phyloP scores from a whole-genome alignment of 2,797 vertebrate species.

The Mionectes olivaceus region DNA sequence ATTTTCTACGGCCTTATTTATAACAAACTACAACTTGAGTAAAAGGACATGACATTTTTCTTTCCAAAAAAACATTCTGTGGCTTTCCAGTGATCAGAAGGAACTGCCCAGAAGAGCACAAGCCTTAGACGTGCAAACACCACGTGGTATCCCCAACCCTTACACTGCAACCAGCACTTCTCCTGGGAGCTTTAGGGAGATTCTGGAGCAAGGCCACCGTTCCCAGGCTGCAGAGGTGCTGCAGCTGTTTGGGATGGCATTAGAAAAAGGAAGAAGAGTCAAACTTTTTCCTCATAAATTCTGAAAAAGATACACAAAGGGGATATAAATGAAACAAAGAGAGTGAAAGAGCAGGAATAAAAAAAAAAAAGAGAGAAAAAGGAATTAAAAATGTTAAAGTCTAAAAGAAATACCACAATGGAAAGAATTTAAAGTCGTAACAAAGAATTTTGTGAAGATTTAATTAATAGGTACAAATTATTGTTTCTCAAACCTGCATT shows the following conservation, averaged over 20 bases:
- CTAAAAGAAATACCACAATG: background rate
- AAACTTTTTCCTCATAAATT: background rate
- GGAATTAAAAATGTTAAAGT: background rate
- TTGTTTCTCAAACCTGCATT: background rate
- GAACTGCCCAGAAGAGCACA: background rate
- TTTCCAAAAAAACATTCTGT: background rate
- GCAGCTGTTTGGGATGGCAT: background rate
- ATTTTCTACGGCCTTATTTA: background rate
- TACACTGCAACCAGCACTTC: background rate
- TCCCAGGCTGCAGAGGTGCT: background rate
- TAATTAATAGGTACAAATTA: background rate
- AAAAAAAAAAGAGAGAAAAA: background rate
- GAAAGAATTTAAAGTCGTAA: background rate
- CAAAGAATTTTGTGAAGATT: background rate
- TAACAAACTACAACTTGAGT: background rate
- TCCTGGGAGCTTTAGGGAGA: background rate
- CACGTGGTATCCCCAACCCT: background rate
- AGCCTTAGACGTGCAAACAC: background rate
- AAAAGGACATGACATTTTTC: background rate
- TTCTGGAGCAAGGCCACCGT: background rate
- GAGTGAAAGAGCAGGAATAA: background rate
- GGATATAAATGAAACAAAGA: background rate
- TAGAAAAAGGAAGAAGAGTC: background rate
- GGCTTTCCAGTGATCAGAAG: background rate
- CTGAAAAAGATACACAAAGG: background rate